Conservation (phyloP, 2,797 vertebrate species). For the Amniataba percoides region DNA sequence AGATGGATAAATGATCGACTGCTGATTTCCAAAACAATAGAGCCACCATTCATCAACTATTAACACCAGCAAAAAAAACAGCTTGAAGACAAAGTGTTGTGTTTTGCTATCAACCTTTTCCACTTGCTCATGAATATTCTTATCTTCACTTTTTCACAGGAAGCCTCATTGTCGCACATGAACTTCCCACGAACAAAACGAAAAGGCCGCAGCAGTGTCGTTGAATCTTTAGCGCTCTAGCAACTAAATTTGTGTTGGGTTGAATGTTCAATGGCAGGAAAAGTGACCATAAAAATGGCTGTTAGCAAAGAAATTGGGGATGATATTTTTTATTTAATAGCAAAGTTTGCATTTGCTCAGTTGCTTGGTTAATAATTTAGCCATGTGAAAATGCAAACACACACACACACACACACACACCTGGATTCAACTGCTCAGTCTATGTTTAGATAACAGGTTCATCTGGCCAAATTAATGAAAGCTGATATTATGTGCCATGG, state of each 20-base stretch:
- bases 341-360: conserved; percentile 37
- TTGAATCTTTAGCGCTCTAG: conserved; percentile 3
- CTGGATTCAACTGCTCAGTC: conserved; percentile 37
- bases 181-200: conserved; percentile 27
- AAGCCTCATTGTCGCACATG: background rate
- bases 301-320: background rate
- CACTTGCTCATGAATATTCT: conserved; percentile 17
- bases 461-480: conserved; percentile 22
- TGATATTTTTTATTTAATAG: background rate
- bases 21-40: conserved; percentile 11
- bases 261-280: background rate
- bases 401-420: conserved; percentile 12
- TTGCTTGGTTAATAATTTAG: conserved; percentile 70
- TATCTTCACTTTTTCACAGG: conserved; percentile 8
- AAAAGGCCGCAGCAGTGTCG: background rate
- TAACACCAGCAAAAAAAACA: background rate
- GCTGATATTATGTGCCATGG: background rate
- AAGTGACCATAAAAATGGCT: background rate
- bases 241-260: background rate
- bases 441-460: conserved; percentile 42
- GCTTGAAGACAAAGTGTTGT: background rate
- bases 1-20: background rate
- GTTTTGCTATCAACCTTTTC: background rate
- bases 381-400: conserved; percentile 47
- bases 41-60: background rate